Evolutionary conservation across 1,140 invertebrate genomes (phyloP), one percentile per base, ranked within the genome.

Genomic region (Spodoptera frugiperda): DNA sequence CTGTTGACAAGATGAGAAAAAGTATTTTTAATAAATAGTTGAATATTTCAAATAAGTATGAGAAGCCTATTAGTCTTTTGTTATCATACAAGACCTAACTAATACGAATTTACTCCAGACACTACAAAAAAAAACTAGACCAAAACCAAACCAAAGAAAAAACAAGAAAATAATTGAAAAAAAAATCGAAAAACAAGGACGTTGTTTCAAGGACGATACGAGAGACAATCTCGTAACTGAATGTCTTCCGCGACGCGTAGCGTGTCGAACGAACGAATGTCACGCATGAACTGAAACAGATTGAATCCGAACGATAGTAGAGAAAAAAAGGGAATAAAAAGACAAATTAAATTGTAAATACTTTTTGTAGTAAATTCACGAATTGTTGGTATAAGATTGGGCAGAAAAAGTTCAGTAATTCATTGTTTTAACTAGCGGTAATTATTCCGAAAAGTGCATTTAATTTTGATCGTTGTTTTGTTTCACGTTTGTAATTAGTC

Each of bases 211-310:
- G 48, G 65, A 70, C 30, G 10, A 49, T 17, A 9, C 63, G 11
- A 49, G 63, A 49, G 19, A 53, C 15, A 33, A 70, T 53, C 65
- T 61, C 15, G 30, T 9, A 65, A 15, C 4, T 48, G 44, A 65
- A 48, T 53, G 46, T 70, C 25, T 70, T 70, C 65, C 65, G 49
- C 21, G 65, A 54, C 15, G 21, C 49, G 49, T 53, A 53, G 15
- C 65, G 49, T 70, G 49, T 33, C 65, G 15, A 54, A 70, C 53
- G 46, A 70, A 70, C 30, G 33, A 33, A n/a, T 33, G 21, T 70
- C n/a, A 53, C 65, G 65, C 48, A 70, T 70, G 48, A 70, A 11
- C 25, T 33, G 48, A 70, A 15, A 33, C 65, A 33, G 30, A 70
- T 70, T 70, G 49, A 49, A 70, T 33, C 53, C 49, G 48, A 53